These are phyloP conservation scores for Sogatella furcifera DNA, from an alignment of 1,140 invertebrate species.

Conservation along the genomic window DNA sequence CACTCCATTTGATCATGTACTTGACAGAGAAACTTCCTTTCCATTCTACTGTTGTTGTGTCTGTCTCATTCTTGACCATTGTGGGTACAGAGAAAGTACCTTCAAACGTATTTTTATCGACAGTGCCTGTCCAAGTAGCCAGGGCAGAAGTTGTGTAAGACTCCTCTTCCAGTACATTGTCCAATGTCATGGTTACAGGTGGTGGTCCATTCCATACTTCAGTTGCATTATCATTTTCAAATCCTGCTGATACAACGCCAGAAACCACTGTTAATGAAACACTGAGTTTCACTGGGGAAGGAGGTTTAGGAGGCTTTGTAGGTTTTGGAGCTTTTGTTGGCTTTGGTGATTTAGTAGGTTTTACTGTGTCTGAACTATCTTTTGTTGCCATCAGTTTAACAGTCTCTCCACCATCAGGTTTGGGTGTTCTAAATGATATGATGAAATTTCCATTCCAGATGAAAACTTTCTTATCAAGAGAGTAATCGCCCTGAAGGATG, in stretches of 20 bases:
- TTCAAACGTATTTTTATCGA: not conserved
- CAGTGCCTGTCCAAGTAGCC: constrained; percentile 2
- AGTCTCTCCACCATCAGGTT: too few species aligned
- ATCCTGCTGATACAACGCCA: constrained; percentile 1
- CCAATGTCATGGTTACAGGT: constrained; percentile 11
- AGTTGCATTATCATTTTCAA: constrained; percentile 1
- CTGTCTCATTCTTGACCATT: not conserved
- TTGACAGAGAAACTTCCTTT: constrained; percentile 8
- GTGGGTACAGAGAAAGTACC: constrained; percentile 6
- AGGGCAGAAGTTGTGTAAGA: not conserved
- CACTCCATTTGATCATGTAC: not conserved
- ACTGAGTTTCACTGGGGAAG: not conserved
- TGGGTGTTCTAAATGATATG: not conserved
- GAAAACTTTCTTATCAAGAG: constrained; percentile 2
- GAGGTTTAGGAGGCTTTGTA: not conserved
- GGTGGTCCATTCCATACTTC: constrained; percentile 7
- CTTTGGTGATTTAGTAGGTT: not conserved
- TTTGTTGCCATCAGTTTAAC: not conserved
- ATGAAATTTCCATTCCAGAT: constrained; percentile 7
- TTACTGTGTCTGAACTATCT: not conserved
- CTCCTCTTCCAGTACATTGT: constrained; percentile 6
- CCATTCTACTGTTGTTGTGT: not conserved
- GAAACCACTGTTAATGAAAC: not conserved
- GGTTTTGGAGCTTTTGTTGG: not conserved
- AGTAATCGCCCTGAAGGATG: constrained; percentile 2